Evolutionary conservation across 2,113 vertebrate genomes (phyloP).

Genomic region (Ictalurus furcatus): DNA sequence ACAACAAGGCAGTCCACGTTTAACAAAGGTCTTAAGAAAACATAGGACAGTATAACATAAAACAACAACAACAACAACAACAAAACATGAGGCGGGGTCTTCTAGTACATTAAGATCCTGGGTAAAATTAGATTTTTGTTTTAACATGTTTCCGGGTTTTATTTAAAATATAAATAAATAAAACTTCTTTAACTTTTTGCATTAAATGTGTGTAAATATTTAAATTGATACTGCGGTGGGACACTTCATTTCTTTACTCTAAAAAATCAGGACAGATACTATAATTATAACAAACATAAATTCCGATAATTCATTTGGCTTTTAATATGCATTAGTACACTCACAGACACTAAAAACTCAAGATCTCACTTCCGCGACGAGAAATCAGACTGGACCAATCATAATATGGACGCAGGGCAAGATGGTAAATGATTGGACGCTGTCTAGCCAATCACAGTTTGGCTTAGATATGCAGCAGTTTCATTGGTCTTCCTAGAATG

Average conservation of each 20-base stretch:
- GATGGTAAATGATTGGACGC: neutral
- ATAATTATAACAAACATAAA: neutral
- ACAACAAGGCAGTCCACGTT: too few species aligned
- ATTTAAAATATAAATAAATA: too few species aligned
- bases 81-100: too few species aligned
- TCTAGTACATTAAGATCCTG: too few species aligned
- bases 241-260: neutral
- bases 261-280: neutral
- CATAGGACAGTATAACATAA: too few species aligned
- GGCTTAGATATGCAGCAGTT: neutral
- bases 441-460: constrained; percentile 12
- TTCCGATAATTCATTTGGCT: neutral
- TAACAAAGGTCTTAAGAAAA: too few species aligned
- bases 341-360: neutral
- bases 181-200: neutral
- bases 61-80: too few species aligned
- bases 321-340: neutral
- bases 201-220: neutral
- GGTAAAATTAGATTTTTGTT: too few species aligned
- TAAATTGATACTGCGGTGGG: neutral
- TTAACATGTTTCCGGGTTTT: too few species aligned
- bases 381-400: neutral
- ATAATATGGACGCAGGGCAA: neutral
- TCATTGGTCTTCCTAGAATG: constrained; percentile 12
- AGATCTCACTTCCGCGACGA: neutral